Evolutionary conservation across 2,797 vertebrate genomes (phyloP), one percentile per base, ranked within the genome.

Genomic region (Channa striata): DNA sequence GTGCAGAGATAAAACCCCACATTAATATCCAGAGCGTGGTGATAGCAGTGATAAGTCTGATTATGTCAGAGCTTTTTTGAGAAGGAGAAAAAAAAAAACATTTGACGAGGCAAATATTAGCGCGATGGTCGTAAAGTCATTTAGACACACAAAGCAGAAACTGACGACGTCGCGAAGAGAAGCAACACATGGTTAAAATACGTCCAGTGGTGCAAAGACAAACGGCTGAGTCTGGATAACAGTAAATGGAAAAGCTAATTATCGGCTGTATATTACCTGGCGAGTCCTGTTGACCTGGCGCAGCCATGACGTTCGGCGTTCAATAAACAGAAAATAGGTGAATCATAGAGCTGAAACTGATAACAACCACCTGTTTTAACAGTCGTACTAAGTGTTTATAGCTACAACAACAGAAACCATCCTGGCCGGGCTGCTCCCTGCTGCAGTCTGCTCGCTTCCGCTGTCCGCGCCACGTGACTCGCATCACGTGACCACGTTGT

Each of bases 391-490:
- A 10, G 0, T 16, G 65, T 44, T 36, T 5, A 10, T 2, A 39
- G 23, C 13, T 37, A 5, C 12, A 1, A 23, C 16, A 9, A 30
- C n/a, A 9, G n/a, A 34, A 8, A 17, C 17, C 56, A 43, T 21
- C 63, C 39, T 17, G 23, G 8, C 13, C 2, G 23, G n/a, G 20
- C 51, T 12, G 2, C 25, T 49, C 7, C 8, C 11, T 14, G 5
- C 17, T 46, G 14, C 8, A 4, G 9, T 51, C 40, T 33, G 23
- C 25, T 17, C 21, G 1, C 78, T 86, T 87, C 85, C 91, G 20
- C 8, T 47, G n/a, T 13, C 6, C 14, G 0, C 56, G 60, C 89
- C 93, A 93, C 68, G 91, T 94, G 93, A 90, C 81, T 0, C 2
- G 1, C 14, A 34, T 17, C 85, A 88, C 6, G 77, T 89, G 85